A percentile compares a stretch with the other conserved stretches of the same genome.
These are phyloP conservation scores for Enteromius trimaculatus DNA, from an alignment of 2,797 vertebrate genomes.

Conservation along the genomic window DNA sequence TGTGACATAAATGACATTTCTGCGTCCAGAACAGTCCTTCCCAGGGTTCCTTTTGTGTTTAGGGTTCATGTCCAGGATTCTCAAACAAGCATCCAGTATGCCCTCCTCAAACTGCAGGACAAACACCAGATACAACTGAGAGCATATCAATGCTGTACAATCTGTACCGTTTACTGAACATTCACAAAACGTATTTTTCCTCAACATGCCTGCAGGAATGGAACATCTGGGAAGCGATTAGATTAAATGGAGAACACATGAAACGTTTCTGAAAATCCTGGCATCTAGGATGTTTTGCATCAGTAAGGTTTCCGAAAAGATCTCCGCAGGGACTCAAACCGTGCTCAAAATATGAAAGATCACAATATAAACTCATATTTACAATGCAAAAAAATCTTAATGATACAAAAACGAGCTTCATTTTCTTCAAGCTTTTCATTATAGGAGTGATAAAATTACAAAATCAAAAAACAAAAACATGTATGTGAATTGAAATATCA, in stretches of 20 bases:
- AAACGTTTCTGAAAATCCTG: background rate
- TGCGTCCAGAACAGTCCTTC: conserved; percentile 86
- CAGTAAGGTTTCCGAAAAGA: no score
- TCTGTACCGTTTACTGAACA: background rate
- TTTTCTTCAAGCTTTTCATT: background rate
- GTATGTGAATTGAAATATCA: background rate
- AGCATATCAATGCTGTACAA: background rate
- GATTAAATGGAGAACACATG: background rate
- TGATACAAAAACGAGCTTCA: background rate
- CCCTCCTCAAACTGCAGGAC: conserved; percentile 86
- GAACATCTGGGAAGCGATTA: background rate
- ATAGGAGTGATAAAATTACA: background rate
- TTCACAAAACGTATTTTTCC: background rate
- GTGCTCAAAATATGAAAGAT: background rate
- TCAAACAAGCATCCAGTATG: conserved; percentile 85
- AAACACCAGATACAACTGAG: background rate
- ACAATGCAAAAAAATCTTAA: background rate
- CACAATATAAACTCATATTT: no score
- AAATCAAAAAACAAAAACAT: background rate
- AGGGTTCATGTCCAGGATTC: conserved; percentile 88
- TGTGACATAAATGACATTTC: conserved; percentile 86
- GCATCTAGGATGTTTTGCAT: background rate
- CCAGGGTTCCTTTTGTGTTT: conserved; percentile 81
- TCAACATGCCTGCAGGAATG: background rate
- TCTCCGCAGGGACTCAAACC: background rate